Percentiles rank a stretch among this genome's conserved stretches.
Evolutionary conservation across 2,797 vertebrate species (phyloP).

Genomic region (Melanogrammus aeglefinus): DNA sequence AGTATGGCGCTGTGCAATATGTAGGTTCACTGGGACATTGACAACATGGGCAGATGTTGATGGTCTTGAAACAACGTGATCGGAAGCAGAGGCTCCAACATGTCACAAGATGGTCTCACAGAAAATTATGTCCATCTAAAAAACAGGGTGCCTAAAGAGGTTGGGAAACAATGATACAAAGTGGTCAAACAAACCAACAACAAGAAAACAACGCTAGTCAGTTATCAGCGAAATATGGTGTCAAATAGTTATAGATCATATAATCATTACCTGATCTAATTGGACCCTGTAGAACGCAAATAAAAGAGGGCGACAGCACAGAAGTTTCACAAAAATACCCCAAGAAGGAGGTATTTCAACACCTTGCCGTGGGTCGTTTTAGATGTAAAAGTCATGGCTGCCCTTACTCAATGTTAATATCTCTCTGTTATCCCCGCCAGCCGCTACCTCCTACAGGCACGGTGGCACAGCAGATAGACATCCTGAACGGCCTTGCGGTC

Average conservation of each 20-base stretch:
- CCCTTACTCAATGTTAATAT: neutral
- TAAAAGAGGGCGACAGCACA: neutral
- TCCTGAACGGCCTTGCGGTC: neutral
- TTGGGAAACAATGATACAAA: neutral
- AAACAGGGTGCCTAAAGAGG: neutral
- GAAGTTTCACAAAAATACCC: neutral
- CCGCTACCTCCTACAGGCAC: neutral
- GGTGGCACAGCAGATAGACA: neutral
- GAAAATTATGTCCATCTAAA: neutral
- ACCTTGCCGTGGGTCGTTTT: neutral
- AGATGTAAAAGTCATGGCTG: constrained; percentile 1
- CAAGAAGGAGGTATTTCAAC: neutral
- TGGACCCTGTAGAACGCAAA: neutral
- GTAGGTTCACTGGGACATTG: too few relatives aligned
- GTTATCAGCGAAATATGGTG: neutral
- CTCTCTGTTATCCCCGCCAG: neutral
- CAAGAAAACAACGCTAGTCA: neutral
- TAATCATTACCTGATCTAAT: neutral
- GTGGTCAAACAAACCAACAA: neutral
- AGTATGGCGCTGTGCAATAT: too few relatives aligned
- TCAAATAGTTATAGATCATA: neutral
- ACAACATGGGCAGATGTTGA: neutral
- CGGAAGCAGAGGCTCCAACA: neutral
- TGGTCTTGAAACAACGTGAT: neutral
- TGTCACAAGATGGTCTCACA: neutral